Evolutionary conservation across 23 tunicate genomes (phyloP).

Genomic region (Ciona savignyi): DNA sequence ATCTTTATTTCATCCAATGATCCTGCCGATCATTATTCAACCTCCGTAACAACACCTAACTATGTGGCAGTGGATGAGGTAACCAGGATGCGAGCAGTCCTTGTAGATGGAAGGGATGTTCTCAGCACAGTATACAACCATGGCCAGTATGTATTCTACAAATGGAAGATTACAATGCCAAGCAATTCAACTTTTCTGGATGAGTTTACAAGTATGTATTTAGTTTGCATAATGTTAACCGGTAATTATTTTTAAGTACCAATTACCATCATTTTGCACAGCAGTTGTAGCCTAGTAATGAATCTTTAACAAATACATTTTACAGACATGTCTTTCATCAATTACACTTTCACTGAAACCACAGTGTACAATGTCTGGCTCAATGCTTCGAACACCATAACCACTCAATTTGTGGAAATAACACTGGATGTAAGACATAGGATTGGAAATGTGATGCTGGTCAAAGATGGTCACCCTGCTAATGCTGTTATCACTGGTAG

Average conservation of each 20-base stretch:
- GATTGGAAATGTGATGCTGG: neutral
- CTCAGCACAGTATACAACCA: neutral
- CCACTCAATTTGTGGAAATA: neutral
- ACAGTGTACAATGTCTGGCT: neutral
- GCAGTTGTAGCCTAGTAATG: too few relatives aligned
- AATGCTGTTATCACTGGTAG: neutral
- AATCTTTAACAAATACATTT: neutral
- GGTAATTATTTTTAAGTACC: too few relatives aligned
- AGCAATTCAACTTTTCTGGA: neutral
- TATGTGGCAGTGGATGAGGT: neutral
- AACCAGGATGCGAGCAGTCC: neutral
- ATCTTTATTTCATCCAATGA: neutral
- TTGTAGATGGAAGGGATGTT: neutral
- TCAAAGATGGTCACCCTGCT: neutral
- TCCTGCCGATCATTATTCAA: neutral
- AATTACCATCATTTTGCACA: too few relatives aligned
- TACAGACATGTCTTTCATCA: neutral
- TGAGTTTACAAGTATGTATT: neutral
- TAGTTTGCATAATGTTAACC: too few relatives aligned
- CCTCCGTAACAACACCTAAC: neutral
- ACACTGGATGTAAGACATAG: neutral
- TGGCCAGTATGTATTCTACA: neutral
- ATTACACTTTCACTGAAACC: neutral
- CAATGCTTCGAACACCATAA: neutral
- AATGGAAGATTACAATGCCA: neutral